These are phyloP conservation scores for Phylloscopus trochiloides DNA, from an alignment of 2,113 vertebrate genomes.

Conservation along the genomic window DNA sequence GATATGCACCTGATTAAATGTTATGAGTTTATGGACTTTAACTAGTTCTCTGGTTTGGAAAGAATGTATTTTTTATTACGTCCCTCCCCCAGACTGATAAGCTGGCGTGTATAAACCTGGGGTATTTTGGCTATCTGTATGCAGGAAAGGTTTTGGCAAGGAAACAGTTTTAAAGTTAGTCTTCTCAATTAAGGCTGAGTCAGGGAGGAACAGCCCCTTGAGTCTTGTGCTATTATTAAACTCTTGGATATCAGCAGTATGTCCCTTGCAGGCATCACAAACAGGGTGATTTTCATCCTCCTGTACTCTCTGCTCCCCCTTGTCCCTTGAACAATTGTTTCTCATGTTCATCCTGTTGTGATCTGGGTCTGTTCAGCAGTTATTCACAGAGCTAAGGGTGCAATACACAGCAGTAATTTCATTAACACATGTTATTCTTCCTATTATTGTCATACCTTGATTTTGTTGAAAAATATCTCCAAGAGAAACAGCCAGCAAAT, in stretches of 20 bases:
- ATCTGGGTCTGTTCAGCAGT: neutral
- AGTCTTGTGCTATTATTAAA: neutral
- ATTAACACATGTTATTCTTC: neutral
- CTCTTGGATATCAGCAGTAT: neutral
- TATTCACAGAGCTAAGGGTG: neutral
- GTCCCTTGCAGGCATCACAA: neutral
- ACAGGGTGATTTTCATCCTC: neutral
- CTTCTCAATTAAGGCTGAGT: neutral
- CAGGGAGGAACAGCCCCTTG: neutral
- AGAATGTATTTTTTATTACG: neutral
- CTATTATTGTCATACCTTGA: neutral
- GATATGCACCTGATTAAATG: neutral
- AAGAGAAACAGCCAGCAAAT: neutral
- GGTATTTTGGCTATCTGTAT: neutral
- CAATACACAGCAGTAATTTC: neutral
- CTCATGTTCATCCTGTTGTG: neutral
- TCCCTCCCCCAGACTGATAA: neutral
- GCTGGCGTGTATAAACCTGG: neutral
- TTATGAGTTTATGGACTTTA: neutral
- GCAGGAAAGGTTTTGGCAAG: neutral
- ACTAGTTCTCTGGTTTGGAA: neutral
- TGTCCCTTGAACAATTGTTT: neutral
- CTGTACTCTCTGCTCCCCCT: accelerated
- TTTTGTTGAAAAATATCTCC: neutral
- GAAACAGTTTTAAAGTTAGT: neutral